Evolutionary conservation across 2,113 vertebrate genomes (phyloP), one percentile per base, ranked within the genome.

Genomic region (Jaculus jaculus): DNA sequence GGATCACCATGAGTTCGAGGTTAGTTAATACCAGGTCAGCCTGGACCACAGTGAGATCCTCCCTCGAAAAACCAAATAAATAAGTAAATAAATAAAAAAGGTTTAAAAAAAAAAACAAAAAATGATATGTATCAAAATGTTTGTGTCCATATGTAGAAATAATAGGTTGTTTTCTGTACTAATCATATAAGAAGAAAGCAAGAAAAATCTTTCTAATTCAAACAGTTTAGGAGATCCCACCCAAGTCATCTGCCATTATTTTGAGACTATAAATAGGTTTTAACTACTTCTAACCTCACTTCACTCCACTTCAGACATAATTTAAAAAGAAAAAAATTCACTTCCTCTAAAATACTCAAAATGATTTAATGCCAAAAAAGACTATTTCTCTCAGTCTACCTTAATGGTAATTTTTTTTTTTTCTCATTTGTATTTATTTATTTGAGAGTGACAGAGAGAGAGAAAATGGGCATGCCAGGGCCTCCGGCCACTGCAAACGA

Each of bases 281-380:
- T 79, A 34, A 34, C 78, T 91, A 82, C 18, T 74, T 89, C 65
- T 94, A 86, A 78, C 18, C 39, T 72, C 32, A 91, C 23, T 93
- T 94, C 60, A 92, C 42, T 21, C 54, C 34, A 73, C 51, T 80
- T 90, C 93, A 71, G 42, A 23, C 47, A 83, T 28, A 39, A 84
- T 34, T 66, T 54, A 58, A 54, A 54, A 54, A 54, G 42, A 68
- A 90, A 69, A 69, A 66, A 80, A 16, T 26, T 60, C 12, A 77
- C 37, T 83, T 34, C 37, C 58, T 93, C 10, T 83, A 20, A 94
- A 92, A 17, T 58, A 71, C 26, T 47, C 51, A 69, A 47, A 63
- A 81, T 58, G 51, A 34, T 91, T 94, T 63, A 86, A 65, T 37
- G 65, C 47, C 68, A 95, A 8, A 47, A 47, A 77, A 0, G 77